Evolutionary conservation across 2,888 invertebrate genomes (phyloP).

Genomic region (Ommatoiulus sabulosus): DNA sequence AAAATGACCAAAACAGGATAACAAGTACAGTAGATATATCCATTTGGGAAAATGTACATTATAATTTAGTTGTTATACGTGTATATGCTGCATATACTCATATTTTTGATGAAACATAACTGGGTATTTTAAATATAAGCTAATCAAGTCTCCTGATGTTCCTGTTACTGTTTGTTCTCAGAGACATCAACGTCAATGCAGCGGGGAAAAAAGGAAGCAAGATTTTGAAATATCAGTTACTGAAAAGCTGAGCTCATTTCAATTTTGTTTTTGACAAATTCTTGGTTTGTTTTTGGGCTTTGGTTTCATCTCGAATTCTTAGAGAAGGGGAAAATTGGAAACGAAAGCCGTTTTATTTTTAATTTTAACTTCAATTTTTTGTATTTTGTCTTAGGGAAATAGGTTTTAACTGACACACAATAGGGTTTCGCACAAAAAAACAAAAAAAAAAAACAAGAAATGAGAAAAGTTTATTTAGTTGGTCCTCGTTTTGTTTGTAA

Average conservation of each 20-base stretch:
- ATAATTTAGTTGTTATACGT: too few species aligned
- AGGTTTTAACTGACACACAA: background rate
- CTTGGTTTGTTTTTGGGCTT: background rate
- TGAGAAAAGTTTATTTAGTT: background rate
- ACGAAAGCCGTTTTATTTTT: background rate
- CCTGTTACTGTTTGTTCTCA: too few species aligned
- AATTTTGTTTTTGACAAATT: slow-evolving; percentile 12
- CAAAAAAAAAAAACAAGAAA: background rate
- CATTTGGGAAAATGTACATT: too few species aligned
- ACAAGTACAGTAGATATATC: too few species aligned
- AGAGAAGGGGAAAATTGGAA: background rate
- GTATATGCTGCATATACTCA: too few species aligned
- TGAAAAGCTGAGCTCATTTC: slow-evolving; percentile 1
- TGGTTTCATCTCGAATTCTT: background rate
- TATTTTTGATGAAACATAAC: too few species aligned
- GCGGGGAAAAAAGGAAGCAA: background rate
- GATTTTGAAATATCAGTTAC: background rate
- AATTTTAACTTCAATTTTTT: background rate
- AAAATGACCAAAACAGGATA: too few species aligned
- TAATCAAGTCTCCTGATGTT: too few species aligned
- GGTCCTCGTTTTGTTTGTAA: background rate
- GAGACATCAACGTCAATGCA: background rate
- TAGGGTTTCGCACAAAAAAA: background rate
- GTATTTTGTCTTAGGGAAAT: background rate
- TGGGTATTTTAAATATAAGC: too few species aligned